phyloP scores from a whole-genome alignment of 2,113 vertebrate genomes.

The Seriola quinqueradiata region DNA sequence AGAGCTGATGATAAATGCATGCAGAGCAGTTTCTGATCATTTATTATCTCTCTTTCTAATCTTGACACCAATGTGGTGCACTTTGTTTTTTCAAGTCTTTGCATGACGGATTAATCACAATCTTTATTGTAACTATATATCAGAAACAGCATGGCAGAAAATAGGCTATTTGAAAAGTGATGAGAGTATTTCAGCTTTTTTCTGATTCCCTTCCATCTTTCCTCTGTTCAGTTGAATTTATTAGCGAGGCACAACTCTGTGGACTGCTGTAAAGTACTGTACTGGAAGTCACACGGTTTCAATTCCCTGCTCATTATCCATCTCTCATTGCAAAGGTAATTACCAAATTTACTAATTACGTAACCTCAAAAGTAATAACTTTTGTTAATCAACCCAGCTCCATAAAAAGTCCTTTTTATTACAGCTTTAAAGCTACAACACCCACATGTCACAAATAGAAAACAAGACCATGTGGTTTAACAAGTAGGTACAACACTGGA shows the following conservation, averaged over 20 bases:
- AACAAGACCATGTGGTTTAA: too few relatives aligned
- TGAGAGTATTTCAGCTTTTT: too few relatives aligned
- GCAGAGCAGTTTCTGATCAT: background rate
- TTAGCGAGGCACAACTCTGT: too few relatives aligned
- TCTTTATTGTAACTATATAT: background rate
- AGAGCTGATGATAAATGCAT: background rate
- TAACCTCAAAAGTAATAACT: too few relatives aligned
- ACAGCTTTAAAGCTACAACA: too few relatives aligned
- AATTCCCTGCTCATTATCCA: background rate
- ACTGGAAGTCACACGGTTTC: background rate
- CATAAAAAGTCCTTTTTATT: too few relatives aligned
- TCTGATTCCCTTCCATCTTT: background rate
- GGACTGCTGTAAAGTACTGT: background rate
- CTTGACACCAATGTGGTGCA: background rate
- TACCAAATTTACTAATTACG: too few relatives aligned
- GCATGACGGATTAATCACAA: background rate
- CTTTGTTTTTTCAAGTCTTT: background rate
- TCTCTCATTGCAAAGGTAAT: too few relatives aligned
- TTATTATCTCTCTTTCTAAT: conserved; percentile 6
- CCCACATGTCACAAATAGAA: too few relatives aligned
- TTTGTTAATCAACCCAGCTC: too few relatives aligned
- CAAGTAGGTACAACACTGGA: too few relatives aligned
- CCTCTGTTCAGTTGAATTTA: too few relatives aligned
- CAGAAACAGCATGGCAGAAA: background rate
- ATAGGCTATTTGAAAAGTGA: background rate